These are phyloP conservation scores for Anhinga anhinga DNA, from an alignment of 2,113 vertebrate genomes.

Conservation along the genomic window DNA sequence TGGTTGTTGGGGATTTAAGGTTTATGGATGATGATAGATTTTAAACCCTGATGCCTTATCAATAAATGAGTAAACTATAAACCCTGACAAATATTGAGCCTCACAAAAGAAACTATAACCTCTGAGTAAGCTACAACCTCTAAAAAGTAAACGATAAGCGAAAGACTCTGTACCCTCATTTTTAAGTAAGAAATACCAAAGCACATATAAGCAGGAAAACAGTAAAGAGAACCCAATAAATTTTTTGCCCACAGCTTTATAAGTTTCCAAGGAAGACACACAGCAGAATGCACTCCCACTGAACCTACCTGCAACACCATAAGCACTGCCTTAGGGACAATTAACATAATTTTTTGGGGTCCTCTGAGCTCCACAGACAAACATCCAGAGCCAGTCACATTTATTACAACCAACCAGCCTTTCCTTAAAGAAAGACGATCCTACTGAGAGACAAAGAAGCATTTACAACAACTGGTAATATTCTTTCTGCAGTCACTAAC, in stretches of 20 bases:
- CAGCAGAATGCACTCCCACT: not conserved
- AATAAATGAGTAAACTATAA: not conserved
- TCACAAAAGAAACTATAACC: not conserved
- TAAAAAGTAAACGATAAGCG: not conserved
- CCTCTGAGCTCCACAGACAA: not conserved
- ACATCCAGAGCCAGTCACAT: not conserved
- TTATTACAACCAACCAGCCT: not conserved
- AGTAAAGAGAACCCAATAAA: not conserved
- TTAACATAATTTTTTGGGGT: not conserved
- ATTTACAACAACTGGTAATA: not conserved
- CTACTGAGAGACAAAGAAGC: not conserved
- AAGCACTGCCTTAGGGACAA: not conserved
- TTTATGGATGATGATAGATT: not conserved
- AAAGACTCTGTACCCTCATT: not conserved
- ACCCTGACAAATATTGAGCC: not conserved
- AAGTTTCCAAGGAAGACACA: not conserved
- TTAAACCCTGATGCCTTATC: not conserved
- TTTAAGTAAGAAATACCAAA: not conserved
- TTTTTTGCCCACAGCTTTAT: not conserved
- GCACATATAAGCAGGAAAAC: not conserved
- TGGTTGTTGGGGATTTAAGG: not conserved
- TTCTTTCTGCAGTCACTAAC: not conserved
- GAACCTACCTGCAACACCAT: not conserved
- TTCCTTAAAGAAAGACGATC: not conserved
- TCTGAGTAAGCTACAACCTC: not conserved